Conservation (phyloP, 2,113 vertebrate genomes). For the Poecilia latipinna region DNA sequence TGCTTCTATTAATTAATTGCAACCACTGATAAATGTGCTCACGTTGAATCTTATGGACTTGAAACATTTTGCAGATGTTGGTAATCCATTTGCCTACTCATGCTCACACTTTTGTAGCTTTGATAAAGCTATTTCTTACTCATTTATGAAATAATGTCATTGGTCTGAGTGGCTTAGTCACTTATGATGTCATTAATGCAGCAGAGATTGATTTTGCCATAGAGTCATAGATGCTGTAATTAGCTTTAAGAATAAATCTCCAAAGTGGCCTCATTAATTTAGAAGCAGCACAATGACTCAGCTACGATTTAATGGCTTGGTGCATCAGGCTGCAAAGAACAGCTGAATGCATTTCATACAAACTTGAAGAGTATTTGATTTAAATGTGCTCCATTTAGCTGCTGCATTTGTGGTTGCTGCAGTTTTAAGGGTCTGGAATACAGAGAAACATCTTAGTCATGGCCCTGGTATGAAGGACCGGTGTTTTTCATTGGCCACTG, state of each 20-base stretch:
- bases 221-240: constrained; percentile 65
- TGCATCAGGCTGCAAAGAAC: constrained; percentile 40
- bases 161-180: constrained; percentile 62
- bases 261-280: constrained; percentile 72
- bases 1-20: too few relatives aligned
- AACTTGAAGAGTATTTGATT: constrained; percentile 47
- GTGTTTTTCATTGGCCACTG: too few relatives aligned
- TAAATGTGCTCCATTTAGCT: constrained; percentile 25
- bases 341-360: constrained; percentile 56
- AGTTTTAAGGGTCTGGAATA: constrained; percentile 39
- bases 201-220: constrained; percentile 60
- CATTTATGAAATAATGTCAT: constrained; percentile 41
- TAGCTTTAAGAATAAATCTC: constrained; percentile 66
- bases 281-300: constrained; percentile 55
- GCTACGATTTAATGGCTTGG: constrained; percentile 59
- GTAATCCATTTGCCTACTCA: constrained; percentile 16
- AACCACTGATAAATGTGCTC: neutral
- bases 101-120: constrained; percentile 17
- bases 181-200: constrained; percentile 72
- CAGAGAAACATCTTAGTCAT: constrained; percentile 40
- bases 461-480: neutral
- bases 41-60: neutral
- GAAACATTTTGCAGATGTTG: neutral
- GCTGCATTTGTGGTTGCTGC: constrained; percentile 51
- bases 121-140: constrained; percentile 31